phyloP scores from a whole-genome alignment of 2,113 vertebrate genomes.

The Carassius gibelio region DNA sequence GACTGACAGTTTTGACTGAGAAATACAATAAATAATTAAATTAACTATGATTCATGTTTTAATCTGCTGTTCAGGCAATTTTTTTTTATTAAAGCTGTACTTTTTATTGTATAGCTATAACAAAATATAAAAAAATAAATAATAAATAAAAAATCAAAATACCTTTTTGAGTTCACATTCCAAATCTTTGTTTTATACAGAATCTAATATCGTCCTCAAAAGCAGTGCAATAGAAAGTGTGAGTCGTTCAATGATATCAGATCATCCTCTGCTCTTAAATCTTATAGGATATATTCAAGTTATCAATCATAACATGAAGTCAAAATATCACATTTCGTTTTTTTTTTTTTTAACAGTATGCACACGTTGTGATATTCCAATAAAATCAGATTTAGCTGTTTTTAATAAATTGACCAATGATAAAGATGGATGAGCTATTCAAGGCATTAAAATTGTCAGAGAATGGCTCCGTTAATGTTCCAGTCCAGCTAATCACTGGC shows the following conservation, averaged over 20 bases:
- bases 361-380: not conserved
- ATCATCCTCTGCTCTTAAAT: not conserved
- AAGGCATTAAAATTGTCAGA: constrained; percentile 30
- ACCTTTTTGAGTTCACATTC: not conserved
- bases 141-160: not conserved
- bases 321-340: not conserved
- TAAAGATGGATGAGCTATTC: constrained; percentile 12
- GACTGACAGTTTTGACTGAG: not conserved
- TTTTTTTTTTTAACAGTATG: not conserved
- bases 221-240: not conserved
- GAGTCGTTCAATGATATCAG: not conserved
- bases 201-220: not conserved
- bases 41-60: not conserved
- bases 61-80: not conserved
- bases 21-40: not conserved
- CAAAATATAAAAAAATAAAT: not conserved
- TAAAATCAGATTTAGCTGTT: constrained; percentile 35
- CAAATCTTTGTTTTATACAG: not conserved
- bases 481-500: constrained; percentile 25
- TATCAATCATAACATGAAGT: not conserved
- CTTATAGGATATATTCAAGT: not conserved
- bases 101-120: not conserved
- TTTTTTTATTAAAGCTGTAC: not conserved
- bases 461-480: constrained; percentile 10
- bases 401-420: constrained; percentile 28